A percentile compares a stretch with the other conserved stretches of the same genome.
Evolutionary conservation across 2,113 vertebrate genomes (phyloP).

Genomic region (Callionymus lyra): DNA sequence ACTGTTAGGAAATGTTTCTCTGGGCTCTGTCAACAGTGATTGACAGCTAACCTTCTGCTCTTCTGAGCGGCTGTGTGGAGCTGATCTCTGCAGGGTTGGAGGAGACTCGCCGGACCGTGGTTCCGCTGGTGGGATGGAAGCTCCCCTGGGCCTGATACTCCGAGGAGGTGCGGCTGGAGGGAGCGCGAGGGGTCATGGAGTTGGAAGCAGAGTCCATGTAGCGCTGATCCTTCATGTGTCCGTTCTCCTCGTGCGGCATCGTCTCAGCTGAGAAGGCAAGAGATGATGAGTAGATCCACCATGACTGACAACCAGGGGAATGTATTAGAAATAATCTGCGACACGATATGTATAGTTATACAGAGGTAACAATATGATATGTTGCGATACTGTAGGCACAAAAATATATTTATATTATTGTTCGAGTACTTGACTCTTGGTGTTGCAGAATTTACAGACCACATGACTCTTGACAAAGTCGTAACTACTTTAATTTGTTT

Average conservation of each 20-base stretch:
- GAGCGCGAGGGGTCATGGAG: slow-evolving; percentile 69
- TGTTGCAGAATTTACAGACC: too few relatives aligned
- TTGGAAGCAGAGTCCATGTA: slow-evolving; percentile 77
- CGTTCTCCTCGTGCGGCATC: slow-evolving; percentile 70
- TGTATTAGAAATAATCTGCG: too few relatives aligned
- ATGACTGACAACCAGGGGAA: too few relatives aligned
- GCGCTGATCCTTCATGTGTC: slow-evolving; percentile 72
- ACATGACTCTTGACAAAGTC: too few relatives aligned
- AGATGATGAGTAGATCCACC: not conserved
- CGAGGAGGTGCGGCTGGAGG: slow-evolving; percentile 47
- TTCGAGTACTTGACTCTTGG: too few relatives aligned
- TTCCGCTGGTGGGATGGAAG: slow-evolving; percentile 60
- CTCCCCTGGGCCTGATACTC: slow-evolving; percentile 63
- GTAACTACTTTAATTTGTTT: too few relatives aligned
- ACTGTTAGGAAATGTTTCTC: not conserved
- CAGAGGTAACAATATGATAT: too few relatives aligned
- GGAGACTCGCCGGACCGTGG: slow-evolving; percentile 59
- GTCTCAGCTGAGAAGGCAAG: slow-evolving; percentile 68
- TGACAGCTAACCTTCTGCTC: slow-evolving; percentile 76
- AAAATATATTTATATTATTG: too few relatives aligned
- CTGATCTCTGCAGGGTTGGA: slow-evolving; percentile 63
- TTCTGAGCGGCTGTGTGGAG: slow-evolving; percentile 64
- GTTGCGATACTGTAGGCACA: too few relatives aligned
- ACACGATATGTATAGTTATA: too few relatives aligned
- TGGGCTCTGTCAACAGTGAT: too few relatives aligned